Percentiles rank a stretch among this genome's conserved stretches.
These are phyloP conservation scores for Pelagia noctiluca DNA, from an alignment of 30 jellyfish, hydroid and myxozoan species.

Conservation along the genomic window DNA sequence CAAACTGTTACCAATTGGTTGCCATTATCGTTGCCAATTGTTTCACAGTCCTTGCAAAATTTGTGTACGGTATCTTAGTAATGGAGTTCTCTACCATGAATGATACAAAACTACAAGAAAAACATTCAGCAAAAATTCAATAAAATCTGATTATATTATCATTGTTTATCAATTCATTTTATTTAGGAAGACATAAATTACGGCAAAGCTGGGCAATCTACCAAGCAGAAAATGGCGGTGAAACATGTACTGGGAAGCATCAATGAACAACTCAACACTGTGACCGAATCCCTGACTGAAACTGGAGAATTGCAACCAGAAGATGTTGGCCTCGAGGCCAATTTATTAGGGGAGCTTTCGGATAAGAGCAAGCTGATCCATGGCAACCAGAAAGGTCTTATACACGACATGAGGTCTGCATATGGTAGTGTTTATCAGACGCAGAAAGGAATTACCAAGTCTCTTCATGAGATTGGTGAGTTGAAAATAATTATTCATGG, in stretches of 20 bases:
- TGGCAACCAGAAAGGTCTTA: slow-evolving; percentile 13
- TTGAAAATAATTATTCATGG: background rate
- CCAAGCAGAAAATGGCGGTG: background rate
- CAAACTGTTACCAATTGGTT: too few relatives aligned
- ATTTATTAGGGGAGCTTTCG: slow-evolving; percentile 28
- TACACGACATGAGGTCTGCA: slow-evolving; percentile 29
- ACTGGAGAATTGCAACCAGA: background rate
- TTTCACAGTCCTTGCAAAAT: too few relatives aligned
- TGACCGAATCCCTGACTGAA: background rate
- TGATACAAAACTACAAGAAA: too few relatives aligned
- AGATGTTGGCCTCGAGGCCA: background rate
- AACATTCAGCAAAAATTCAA: too few relatives aligned
- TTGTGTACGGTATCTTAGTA: too few relatives aligned
- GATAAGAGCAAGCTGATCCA: slow-evolving; percentile 19
- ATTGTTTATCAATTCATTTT: background rate
- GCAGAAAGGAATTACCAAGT: slow-evolving; percentile 35
- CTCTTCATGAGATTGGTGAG: slow-evolving; percentile 46
- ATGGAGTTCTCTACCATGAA: too few relatives aligned
- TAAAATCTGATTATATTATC: too few relatives aligned
- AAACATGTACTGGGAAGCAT: background rate
- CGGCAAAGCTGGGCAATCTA: background rate
- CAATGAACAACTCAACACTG: background rate
- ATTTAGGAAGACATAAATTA: background rate
- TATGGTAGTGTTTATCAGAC: slow-evolving; percentile 43
- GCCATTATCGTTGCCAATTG: too few relatives aligned